Percentiles rank a stretch among this genome's conserved stretches.
Conservation (phyloP, 2,113 vertebrate genomes). For the Puma concolor region DNA sequence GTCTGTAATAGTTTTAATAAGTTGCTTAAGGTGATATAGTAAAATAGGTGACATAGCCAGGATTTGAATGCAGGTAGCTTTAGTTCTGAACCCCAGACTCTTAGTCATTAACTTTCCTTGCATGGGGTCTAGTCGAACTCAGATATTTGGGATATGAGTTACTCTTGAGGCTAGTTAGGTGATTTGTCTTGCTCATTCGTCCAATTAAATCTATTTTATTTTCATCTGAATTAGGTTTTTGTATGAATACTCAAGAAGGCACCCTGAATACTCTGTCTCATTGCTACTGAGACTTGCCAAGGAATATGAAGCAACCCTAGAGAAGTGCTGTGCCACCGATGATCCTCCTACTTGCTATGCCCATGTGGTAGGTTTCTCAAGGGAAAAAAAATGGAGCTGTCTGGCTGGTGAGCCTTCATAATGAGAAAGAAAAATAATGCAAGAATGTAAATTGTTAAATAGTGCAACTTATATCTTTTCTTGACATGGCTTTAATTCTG, state of each 20-base stretch:
- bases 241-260: conserved; percentile 80
- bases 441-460: not conserved
- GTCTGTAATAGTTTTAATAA: not conserved
- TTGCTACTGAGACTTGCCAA: conserved; percentile 72
- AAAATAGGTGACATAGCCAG: not conserved
- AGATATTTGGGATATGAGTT: not conserved
- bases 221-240: conserved; percentile 79
- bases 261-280: conserved; percentile 49
- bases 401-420: not conserved
- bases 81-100: not conserved
- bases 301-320: conserved; percentile 78
- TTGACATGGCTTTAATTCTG: not conserved
- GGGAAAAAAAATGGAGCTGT: not conserved
- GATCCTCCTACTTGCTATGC: conserved; percentile 71
- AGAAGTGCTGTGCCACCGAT: conserved; percentile 84
- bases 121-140: not conserved
- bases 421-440: not conserved
- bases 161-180: not conserved
- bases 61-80: not conserved
- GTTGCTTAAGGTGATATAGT: not conserved
- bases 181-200: not conserved
- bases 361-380: conserved; percentile 79
- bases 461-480: not conserved
- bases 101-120: not conserved
- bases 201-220: not conserved